phyloP scores from a whole-genome alignment of 2,797 vertebrate species.

The Allobates femoralis region DNA sequence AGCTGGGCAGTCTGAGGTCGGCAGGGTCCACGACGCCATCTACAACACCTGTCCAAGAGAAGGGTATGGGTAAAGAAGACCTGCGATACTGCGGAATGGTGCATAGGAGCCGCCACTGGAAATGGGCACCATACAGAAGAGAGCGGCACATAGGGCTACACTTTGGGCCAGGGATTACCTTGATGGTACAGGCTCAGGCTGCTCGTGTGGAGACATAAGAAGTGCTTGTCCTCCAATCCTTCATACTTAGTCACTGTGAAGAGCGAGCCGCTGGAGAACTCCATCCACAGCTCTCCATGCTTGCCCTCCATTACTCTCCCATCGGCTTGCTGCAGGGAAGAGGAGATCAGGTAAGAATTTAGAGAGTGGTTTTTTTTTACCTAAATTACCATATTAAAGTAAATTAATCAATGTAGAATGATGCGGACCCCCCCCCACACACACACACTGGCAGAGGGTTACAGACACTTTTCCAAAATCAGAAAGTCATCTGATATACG shows the following conservation, averaged over 20 bases:
- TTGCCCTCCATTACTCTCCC: conserved; percentile 82
- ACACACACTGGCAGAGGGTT: too few species aligned
- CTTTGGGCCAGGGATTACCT: conserved; percentile 76
- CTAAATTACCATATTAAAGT: background rate
- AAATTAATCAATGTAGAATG: too few species aligned
- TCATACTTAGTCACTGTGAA: conserved; percentile 94
- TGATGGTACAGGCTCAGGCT: conserved; percentile 91
- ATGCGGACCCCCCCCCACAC: too few species aligned
- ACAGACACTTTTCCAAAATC: too few species aligned
- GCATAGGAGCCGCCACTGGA: background rate
- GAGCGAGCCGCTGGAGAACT: conserved; percentile 86
- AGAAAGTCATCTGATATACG: too few species aligned
- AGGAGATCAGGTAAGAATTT: background rate
- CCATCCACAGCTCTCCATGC: conserved; percentile 95
- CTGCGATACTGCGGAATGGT: background rate
- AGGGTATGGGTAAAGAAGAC: too few species aligned
- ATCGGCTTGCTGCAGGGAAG: conserved; percentile 80
- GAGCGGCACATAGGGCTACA: conserved; percentile 75
- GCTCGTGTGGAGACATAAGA: conserved; percentile 91
- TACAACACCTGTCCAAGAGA: conserved; percentile 79
- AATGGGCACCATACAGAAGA: background rate
- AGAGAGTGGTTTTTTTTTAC: background rate
- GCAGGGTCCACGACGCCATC: conserved; percentile 79
- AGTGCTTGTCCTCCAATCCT: conserved; percentile 95
- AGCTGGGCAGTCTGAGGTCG: conserved; percentile 86